Conservation (phyloP, 64 coral and sea anemone genomes). For the Acropora yongei region DNA sequence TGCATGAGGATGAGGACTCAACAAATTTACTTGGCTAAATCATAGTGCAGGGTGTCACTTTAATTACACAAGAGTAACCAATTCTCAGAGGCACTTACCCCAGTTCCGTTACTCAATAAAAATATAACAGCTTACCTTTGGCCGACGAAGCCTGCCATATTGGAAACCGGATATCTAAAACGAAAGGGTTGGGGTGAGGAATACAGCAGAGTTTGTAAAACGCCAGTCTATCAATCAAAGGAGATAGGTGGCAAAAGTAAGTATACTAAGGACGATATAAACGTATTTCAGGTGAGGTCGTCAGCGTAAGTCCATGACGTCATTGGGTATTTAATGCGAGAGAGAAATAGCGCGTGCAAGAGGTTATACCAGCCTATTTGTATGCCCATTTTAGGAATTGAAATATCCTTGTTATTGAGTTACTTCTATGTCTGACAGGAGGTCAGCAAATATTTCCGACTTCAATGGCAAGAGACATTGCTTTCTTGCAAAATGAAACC, state of each 20-base stretch:
- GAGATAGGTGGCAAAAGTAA: background rate
- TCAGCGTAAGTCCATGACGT: too few relatives aligned
- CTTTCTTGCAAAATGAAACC: constrained; percentile 30
- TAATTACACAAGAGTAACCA: too few relatives aligned
- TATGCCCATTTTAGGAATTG: background rate
- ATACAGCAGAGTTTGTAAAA: background rate
- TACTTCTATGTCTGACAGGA: background rate
- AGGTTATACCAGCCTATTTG: background rate
- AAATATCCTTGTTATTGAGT: background rate
- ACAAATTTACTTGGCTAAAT: too few relatives aligned
- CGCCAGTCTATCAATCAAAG: background rate
- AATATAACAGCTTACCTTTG: constrained; percentile 57
- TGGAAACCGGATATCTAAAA: constrained; percentile 81
- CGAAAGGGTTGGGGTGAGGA: constrained; percentile 41
- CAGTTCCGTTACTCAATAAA: background rate
- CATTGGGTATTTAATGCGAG: constrained; percentile 12
- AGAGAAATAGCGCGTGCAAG: constrained; percentile 19
- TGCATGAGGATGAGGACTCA: too few relatives aligned
- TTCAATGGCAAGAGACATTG: constrained; percentile 29
- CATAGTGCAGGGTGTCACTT: too few relatives aligned
- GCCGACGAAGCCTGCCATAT: constrained; percentile 42
- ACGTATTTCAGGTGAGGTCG: too few relatives aligned
- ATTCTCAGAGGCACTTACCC: background rate
- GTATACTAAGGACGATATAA: background rate
- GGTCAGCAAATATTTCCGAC: constrained; percentile 32